A percentile compares a stretch with the other conserved stretches of the same genome.
These are phyloP conservation scores for Triplophysa dalaica DNA, from an alignment of 2,113 vertebrate genomes.

Conservation along the genomic window DNA sequence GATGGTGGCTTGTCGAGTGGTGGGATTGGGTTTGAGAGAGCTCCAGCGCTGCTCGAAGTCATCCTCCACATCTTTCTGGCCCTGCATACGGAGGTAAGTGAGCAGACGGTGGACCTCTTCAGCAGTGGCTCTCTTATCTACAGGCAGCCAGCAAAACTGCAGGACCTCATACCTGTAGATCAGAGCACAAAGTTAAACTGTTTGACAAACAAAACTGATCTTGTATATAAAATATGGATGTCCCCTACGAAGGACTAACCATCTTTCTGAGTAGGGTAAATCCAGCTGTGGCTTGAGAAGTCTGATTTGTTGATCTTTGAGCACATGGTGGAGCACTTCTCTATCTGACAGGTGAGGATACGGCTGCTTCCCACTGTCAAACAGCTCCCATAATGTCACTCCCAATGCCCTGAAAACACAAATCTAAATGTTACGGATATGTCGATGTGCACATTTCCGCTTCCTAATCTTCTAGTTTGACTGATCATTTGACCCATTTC, in stretches of 20 bases:
- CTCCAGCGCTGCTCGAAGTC: slow-evolving; percentile 97
- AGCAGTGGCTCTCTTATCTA: slow-evolving; percentile 88
- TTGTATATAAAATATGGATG: background rate
- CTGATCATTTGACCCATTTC: no score
- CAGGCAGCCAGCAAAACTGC: slow-evolving; percentile 92
- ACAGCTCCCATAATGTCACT: slow-evolving; percentile 93
- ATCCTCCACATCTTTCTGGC: slow-evolving; percentile 86
- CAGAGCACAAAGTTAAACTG: background rate
- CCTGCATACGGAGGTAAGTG: slow-evolving; percentile 93
- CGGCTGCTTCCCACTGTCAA: slow-evolving; percentile 82
- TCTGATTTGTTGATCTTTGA: slow-evolving; percentile 88
- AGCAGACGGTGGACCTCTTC: slow-evolving; percentile 92
- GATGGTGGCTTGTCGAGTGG: slow-evolving; percentile 75
- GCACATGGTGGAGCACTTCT: slow-evolving; percentile 89
- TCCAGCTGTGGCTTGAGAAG: slow-evolving; percentile 88
- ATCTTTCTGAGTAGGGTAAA: slow-evolving; percentile 92
- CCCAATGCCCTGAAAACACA: slow-evolving; percentile 84
- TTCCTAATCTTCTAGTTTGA: background rate
- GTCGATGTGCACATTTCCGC: background rate
- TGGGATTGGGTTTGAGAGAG: slow-evolving; percentile 84
- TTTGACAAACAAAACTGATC: slow-evolving; percentile 1
- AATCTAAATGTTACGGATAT: slow-evolving; percentile 29
- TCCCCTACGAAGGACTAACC: slow-evolving; percentile 70
- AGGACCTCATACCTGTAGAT: slow-evolving; percentile 88
- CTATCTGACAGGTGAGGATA: slow-evolving; percentile 86